These are phyloP conservation scores for Colossoma macropomum DNA, from an alignment of 2,113 vertebrate species.

Conservation along the genomic window DNA sequence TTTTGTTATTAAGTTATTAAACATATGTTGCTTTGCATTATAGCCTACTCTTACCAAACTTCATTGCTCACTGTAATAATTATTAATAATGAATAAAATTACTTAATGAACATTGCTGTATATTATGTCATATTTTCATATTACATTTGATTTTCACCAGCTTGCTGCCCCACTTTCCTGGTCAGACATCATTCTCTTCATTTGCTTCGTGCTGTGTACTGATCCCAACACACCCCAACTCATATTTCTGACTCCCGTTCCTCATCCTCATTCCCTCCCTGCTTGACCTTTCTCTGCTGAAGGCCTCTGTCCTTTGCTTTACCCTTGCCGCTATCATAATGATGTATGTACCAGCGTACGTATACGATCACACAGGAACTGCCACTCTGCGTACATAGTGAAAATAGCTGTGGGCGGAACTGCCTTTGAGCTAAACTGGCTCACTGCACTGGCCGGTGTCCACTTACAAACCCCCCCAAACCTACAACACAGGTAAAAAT, in stretches of 20 bases:
- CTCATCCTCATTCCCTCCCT: conserved; percentile 9
- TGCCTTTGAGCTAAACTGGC: conserved; percentile 37
- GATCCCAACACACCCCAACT: not conserved
- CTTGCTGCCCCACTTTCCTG: not conserved
- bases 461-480: conserved; percentile 42
- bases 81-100: no score
- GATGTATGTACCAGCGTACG: conserved; percentile 35
- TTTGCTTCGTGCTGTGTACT: conserved; percentile 19
- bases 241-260: not conserved
- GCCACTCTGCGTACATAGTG: conserved; percentile 36
- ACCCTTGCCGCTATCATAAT: not conserved
- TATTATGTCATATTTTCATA: no score
- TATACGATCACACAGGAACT: conserved; percentile 46
- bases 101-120: no score
- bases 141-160: not conserved
- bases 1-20: no score
- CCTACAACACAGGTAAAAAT: conserved; percentile 54
- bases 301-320: conserved; percentile 29
- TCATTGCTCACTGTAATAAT: no score
- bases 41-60: no score
- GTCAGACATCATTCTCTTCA: conserved; percentile 31
- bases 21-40: no score
- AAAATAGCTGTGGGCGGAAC: conserved; percentile 30
- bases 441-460: conserved; percentile 32
- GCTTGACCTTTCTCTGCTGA: conserved; percentile 53